phyloP scores from a whole-genome alignment of 1,140 invertebrate genomes.

The Ylistrum balloti region DNA sequence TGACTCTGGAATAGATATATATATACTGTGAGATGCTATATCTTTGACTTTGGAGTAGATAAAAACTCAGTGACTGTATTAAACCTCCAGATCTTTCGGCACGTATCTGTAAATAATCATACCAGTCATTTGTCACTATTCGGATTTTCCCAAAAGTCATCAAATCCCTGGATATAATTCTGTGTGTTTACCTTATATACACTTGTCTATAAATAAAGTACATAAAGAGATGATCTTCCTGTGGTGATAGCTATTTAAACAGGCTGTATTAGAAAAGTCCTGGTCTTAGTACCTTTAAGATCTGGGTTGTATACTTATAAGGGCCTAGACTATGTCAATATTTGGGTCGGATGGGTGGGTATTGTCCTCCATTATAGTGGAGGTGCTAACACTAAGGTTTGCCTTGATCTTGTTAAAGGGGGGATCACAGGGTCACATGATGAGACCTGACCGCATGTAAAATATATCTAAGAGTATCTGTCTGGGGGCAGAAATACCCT shows the following conservation, averaged over 20 bases:
- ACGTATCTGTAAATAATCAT: background rate
- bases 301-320: background rate
- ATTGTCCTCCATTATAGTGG: background rate
- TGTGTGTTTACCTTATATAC: background rate
- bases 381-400: background rate
- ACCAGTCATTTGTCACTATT: background rate
- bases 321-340: background rate
- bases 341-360: background rate
- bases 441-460: background rate
- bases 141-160: background rate
- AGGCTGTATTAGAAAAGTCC: background rate
- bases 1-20: too few species aligned
- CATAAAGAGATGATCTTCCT: background rate
- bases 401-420: background rate
- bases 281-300: background rate
- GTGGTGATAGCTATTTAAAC: background rate
- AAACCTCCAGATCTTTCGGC: background rate
- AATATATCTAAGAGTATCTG: background rate
- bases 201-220: conserved; percentile 29
- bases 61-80: too few species aligned
- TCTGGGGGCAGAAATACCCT: background rate
- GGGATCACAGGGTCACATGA: background rate
- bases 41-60: too few species aligned
- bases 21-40: too few species aligned
- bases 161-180: background rate